Base-by-base conservation (phyloP, 64 coral and sea anemone genomes). In the Catalaphyllia jardinei region DNA sequence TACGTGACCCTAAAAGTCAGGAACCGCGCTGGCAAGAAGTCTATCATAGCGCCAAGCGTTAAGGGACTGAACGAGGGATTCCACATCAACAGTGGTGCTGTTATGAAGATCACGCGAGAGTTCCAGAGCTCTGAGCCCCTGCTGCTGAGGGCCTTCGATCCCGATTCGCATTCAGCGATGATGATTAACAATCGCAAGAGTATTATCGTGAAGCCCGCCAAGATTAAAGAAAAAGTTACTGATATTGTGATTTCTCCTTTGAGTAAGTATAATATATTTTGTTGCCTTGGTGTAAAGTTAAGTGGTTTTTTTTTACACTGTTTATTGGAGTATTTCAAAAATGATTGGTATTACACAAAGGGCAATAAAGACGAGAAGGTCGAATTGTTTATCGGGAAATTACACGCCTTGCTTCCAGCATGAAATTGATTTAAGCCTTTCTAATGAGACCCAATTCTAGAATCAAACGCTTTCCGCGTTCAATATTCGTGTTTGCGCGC, bases 91-190 rank as follows among this genome's bases (percentile, higher is more conserved):
- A 93, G 74, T 30, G 88, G 88, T n/a, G 83, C 95, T 24, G 73
- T 94, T 69, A 91, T 97, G 91, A 92, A 97, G 69, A 93, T 97
- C 92, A 94, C 95, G 14, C 89, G 93, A 49, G 95, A 97, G 74
- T 93, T 92, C 59, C 50, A 62, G 10, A 90, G 77, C 50, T 16
- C 91, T 0, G 81, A 93, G 31, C 92, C 95, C 31, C 69, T 97
- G 0, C 55, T 83, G 20, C 78, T 97, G 31, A 86, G 75, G 39
- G 95, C 95, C 33, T 97, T 84, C 75, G 95, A 97, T 62, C 95
- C 91, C 20, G 77, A 90, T 38, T 72, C 95, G 3, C 89, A 79
- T 50, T 80, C 42, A 0, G 52, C 83, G 12, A 27, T 97, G 59
- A 78, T 97, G 35, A 97, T 97, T 10, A 97, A 97, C 80, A 94